Base-by-base conservation (phyloP, 2,888 invertebrate genomes). In the Notodonta ziczac region DNA sequence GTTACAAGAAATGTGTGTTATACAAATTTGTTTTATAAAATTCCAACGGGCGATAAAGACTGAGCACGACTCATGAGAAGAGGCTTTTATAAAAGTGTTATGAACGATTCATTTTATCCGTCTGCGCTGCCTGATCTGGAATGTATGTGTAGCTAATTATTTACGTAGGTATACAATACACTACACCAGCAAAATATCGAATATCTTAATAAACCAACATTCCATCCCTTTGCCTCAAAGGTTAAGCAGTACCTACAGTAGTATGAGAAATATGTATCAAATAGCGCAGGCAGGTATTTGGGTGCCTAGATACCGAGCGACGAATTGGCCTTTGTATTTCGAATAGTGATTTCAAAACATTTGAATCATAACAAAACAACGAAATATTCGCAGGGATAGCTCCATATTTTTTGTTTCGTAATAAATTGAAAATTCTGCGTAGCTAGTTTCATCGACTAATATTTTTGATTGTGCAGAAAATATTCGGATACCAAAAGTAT, bases 171-270 rank as follows among this genome's bases (percentile, higher is more conserved):
- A 35, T 7, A 35, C 35, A 35, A 3, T 35, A 35, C 35, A 35
- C 5, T 3, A 35, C 7, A 35, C 35, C 35, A 35, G 7, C 35
- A 35, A 14, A 48, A 48, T 48, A 5, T n/a, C 48, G n/a, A 48
- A n/a, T 48, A 56, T 56, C 62, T 59, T 56, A 59, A 63, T 61
- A 59, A 52, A 66, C 58, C 58, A 53, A 65, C 66, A 72, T 63
- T 61, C 73, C 66, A 60, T 60, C 59, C 65, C 66, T 72, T 74
- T 72, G 65, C 59, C 55, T 63, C 66, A 65, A 71, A 74, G 63
- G 58, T 57, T 42, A 42, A 9, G 42, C 42, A 42, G 42, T 24
- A 24, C 24, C 24, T 24, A 24, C 24, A 1, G 24, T 42, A 42
- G 10, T 35, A 58, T 32, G 50, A 57, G n/a, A 56, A 50, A 53